Evolutionary conservation across 2,888 invertebrate genomes (phyloP).

Genomic region (Cephus rjabovi): DNA sequence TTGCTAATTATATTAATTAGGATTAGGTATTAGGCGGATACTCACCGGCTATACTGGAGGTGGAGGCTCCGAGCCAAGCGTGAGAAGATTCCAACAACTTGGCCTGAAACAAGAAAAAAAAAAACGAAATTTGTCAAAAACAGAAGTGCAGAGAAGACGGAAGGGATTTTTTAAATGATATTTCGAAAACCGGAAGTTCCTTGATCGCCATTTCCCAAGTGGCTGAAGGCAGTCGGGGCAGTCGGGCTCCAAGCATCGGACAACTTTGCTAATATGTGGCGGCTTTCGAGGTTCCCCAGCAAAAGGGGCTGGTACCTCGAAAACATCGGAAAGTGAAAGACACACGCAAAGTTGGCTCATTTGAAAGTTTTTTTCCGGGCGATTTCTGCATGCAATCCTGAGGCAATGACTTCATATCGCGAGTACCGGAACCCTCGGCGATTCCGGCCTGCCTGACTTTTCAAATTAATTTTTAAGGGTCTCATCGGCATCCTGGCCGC

Average conservation of each 20-base stretch:
- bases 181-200: neutral
- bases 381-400: constrained; percentile 14
- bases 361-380: constrained; percentile 52
- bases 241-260: constrained; percentile 15
- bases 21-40: constrained; percentile 49
- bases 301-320: constrained; percentile 37
- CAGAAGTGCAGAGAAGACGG: neutral
- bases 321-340: constrained; percentile 59
- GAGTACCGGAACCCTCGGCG: constrained; percentile 1
- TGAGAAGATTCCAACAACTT: constrained; percentile 93
- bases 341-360: constrained; percentile 66
- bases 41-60: constrained; percentile 92
- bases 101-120: constrained; percentile 78
- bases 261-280: constrained; percentile 64
- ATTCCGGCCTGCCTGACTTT: constrained; percentile 41
- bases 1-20: neutral
- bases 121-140: constrained; percentile 27
- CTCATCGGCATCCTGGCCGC: constrained; percentile 7
- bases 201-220: neutral
- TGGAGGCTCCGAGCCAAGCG: constrained; percentile 92
- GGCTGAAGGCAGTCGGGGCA: neutral
- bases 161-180: neutral
- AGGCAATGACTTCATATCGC: constrained; percentile 13
- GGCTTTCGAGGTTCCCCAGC: constrained; percentile 33
- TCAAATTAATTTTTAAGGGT: constrained; percentile 59